A percentile compares a stretch with the other conserved stretches of the same genome.
Evolutionary conservation across 2,797 vertebrate genomes (phyloP).

Genomic region (Melanotaenia pygmaea): DNA sequence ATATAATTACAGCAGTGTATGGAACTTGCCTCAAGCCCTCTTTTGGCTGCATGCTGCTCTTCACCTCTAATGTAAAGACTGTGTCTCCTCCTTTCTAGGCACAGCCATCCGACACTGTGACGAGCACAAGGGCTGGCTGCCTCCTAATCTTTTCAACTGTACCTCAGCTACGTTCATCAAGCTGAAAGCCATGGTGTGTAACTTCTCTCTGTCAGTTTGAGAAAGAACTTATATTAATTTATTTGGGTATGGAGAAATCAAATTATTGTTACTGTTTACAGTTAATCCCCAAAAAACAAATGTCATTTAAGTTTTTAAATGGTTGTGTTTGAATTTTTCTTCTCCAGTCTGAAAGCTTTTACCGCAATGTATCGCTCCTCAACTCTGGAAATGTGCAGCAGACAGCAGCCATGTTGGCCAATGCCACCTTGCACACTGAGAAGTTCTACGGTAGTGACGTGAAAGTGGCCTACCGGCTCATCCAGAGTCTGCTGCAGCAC

Average conservation of each 20-base stretch:
- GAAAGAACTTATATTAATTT: neutral
- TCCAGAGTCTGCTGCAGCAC: conserved; percentile 86
- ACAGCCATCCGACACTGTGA: conserved; percentile 95
- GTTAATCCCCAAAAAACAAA: neutral
- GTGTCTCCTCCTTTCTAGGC: conserved; percentile 75
- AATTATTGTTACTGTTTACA: neutral
- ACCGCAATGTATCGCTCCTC: conserved; percentile 84
- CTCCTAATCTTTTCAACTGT: conserved; percentile 95
- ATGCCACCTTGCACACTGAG: conserved; percentile 83
- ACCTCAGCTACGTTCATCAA: conserved; percentile 89
- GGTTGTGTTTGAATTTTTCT: conserved; percentile 4
- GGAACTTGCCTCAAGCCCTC: conserved; percentile 74
- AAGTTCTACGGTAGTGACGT: conserved; percentile 91
- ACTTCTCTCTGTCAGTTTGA: neutral
- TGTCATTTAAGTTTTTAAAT: neutral
- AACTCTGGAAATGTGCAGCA: conserved; percentile 84
- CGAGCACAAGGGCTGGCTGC: conserved; percentile 95
- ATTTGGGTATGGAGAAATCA: neutral
- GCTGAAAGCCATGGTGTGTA: conserved; percentile 88
- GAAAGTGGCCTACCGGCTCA: conserved; percentile 89
- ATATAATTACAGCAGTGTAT: conserved; percentile 64
- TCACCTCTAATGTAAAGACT: conserved; percentile 24
- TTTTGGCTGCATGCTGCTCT: conserved; percentile 33
- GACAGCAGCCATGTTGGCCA: conserved; percentile 85
- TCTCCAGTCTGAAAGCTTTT: conserved; percentile 85